Percentiles rank a stretch among this genome's conserved stretches.
phyloP scores from a whole-genome alignment of 2,797 vertebrate genomes.

The Psittacula echo region DNA sequence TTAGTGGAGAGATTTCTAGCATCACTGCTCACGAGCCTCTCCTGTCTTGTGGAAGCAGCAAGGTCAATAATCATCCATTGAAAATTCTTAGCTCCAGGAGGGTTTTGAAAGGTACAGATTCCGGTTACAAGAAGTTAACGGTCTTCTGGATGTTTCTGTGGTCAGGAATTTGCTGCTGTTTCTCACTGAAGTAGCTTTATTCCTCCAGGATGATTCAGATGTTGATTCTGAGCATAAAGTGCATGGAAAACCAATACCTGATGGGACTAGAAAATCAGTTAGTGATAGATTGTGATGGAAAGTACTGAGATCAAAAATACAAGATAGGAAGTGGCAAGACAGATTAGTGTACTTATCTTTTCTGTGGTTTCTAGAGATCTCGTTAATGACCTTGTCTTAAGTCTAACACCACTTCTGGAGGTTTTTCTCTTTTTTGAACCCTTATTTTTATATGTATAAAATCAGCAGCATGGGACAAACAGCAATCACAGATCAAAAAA shows the following conservation, averaged over 20 bases:
- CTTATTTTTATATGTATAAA: background rate
- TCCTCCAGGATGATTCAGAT: constrained; percentile 27
- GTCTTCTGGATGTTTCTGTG: constrained; percentile 8
- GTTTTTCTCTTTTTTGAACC: background rate
- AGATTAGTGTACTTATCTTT: constrained; percentile 48
- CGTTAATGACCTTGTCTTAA: constrained; percentile 27
- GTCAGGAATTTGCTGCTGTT: constrained; percentile 1
- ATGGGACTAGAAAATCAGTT: constrained; percentile 39
- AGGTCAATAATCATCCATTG: background rate
- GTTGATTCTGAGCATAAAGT: background rate
- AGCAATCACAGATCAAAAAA: background rate
- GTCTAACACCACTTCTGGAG: background rate
- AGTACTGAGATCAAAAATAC: constrained; percentile 37
- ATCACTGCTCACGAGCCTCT: background rate
- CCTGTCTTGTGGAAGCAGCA: background rate
- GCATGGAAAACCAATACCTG: constrained; percentile 33
- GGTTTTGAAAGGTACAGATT: background rate
- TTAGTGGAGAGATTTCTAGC: background rate
- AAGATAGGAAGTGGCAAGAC: constrained; percentile 45
- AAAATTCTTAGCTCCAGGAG: background rate
- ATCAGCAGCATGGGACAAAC: background rate
- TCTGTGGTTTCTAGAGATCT: constrained; percentile 26
- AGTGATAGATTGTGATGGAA: constrained; percentile 32
- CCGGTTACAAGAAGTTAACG: background rate
- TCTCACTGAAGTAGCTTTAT: constrained; percentile 20